Evolutionary conservation across 2,888 invertebrate species (phyloP).

Genomic region (Phaonia tiefii): DNA sequence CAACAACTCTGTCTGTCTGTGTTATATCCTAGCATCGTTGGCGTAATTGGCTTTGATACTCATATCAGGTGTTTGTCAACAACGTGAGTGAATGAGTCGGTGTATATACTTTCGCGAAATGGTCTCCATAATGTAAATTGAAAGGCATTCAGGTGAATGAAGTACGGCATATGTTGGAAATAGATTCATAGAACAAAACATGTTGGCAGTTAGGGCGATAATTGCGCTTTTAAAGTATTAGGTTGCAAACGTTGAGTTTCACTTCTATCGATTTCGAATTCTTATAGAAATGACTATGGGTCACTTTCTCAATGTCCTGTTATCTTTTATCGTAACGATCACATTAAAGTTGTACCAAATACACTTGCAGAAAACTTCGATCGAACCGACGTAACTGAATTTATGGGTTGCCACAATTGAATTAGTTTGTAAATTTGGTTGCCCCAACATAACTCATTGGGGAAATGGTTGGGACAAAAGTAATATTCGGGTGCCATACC

Average conservation of each 20-base stretch:
- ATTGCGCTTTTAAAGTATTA: background rate
- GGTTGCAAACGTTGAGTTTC: background rate
- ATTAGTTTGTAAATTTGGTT: too few relatives aligned
- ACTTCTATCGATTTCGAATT: too few relatives aligned
- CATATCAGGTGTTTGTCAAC: slow-evolving; percentile 5
- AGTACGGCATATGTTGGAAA: background rate
- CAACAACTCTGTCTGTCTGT: background rate
- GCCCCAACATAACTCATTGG: too few relatives aligned
- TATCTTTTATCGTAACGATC: too few relatives aligned
- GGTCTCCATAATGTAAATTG: background rate
- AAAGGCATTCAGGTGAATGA: slow-evolving; percentile 10
- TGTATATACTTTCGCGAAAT: background rate
- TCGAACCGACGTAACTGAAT: too few relatives aligned
- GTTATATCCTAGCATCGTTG: slow-evolving; percentile 6
- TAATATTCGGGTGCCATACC: too few relatives aligned
- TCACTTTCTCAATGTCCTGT: background rate
- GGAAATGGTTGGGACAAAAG: too few relatives aligned
- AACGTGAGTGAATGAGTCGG: background rate
- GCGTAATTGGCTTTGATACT: slow-evolving; percentile 18
- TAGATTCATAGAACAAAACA: background rate
- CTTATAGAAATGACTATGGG: background rate
- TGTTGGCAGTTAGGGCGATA: background rate
- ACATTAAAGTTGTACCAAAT: too few relatives aligned
- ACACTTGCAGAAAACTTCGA: too few relatives aligned
- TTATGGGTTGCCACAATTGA: too few relatives aligned